Evolutionary conservation across 1,140 invertebrate species (phyloP), one percentile per base, ranked within the genome.

Genomic region (Caenorhabditis remanei): DNA sequence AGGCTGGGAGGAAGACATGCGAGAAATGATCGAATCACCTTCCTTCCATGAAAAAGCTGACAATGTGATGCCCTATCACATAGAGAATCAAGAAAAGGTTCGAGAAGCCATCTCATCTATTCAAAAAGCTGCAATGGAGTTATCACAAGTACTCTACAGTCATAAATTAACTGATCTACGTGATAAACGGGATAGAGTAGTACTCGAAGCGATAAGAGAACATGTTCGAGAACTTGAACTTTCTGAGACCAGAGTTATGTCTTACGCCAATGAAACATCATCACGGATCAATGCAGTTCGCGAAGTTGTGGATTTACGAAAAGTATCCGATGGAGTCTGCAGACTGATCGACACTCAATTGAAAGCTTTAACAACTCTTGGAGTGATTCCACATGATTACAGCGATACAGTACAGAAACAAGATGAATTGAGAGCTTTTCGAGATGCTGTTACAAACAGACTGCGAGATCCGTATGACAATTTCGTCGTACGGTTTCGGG

Each of bases 1-100:
- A 71, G 83, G 82, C 9, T 88, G 87, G 87, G 87, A 88, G 63
- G 63, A 83, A 21, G 87, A 88, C 32, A 88, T 88, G 87, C 11
- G 67, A 46, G 58, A 63, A 63, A 84, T 88, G 53, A n/a, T 85
- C 3, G 55, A 85, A 21, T 85, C 83, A 19, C 48, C 32, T 13
- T 43, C 65, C 9, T 88, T 88, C 55, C 32, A 79, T 19, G 87
- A 85, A 32, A 85, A 85, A n/a, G 87, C 87, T 43, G 55, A 79
- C 7, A 79, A 65, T 9, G 87, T 87, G 1, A 67, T 63, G 61
- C 88, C 87, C 2, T 88, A 75, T 43, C 88, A 89, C 56, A 75
- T 56, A 7, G 88, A 89, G 13, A 89, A 89, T 19, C 56, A 83
- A 84, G 53, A 85, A 21, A 41, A 85, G 24, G 86, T 87, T 58